Conservation (phyloP, 2,888 invertebrate species). For the Drosophila mulleri region DNA sequence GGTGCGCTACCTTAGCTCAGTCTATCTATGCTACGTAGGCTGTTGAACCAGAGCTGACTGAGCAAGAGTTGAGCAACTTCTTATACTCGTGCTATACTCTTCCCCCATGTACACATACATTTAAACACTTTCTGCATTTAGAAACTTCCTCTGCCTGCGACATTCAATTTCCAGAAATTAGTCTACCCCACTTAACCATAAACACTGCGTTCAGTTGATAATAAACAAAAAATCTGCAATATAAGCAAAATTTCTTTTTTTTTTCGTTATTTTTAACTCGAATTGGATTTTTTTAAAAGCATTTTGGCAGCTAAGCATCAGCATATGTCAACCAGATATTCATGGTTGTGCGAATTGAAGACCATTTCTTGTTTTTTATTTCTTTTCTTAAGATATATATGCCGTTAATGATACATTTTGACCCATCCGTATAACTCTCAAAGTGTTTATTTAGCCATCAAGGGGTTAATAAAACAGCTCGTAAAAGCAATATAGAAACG, state of each 20-base stretch:
- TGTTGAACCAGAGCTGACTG: background rate
- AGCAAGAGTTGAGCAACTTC: background rate
- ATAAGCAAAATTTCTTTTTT: background rate
- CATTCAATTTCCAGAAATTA: background rate
- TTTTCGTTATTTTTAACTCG: constrained; percentile 3
- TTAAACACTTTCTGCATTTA: background rate
- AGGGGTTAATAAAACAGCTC: constrained; percentile 61
- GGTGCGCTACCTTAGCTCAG: too few species aligned
- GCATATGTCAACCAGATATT: constrained; percentile 39
- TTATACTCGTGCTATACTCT: too few species aligned
- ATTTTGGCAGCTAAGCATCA: constrained; percentile 70
- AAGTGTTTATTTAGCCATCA: constrained; percentile 49
- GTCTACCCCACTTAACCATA: background rate
- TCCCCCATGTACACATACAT: too few species aligned
- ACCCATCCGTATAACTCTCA: constrained; percentile 49
- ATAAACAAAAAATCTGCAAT: constrained; percentile 1
- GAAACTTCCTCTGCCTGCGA: background rate
- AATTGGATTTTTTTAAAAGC: constrained; percentile 59
- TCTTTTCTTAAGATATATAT: background rate
- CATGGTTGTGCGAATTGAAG: constrained; percentile 22
- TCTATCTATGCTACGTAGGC: too few species aligned
- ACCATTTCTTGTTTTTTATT: constrained; percentile 6
- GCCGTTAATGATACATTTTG: constrained; percentile 35
- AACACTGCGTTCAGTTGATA: background rate
- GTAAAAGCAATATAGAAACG: constrained; percentile 4